Base-by-base conservation (phyloP, 1,140 invertebrate genomes). In the Drosophila prosaltans region DNA sequence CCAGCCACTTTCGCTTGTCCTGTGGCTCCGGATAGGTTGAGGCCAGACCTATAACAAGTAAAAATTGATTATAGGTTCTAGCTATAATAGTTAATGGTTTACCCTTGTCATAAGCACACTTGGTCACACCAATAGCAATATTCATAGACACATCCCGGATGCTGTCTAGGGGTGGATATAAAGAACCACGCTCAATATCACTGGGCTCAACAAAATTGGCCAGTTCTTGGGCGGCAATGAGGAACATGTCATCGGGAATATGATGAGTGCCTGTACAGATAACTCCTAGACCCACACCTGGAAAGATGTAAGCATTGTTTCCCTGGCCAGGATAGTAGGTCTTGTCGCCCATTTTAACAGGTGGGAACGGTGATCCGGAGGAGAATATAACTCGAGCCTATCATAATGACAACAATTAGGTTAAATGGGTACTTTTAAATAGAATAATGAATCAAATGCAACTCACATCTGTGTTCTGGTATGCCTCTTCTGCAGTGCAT, bases 281-380 rank as follows among this genome's bases (percentile, higher is more conserved):
- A 11, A 98, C 97, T 21, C 97, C 98, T 3, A 99, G 93, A 24
- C 97, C 97, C 1, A 99, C 95, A 51, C 92, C 91, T 1, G 98
- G 98, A 93, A 99, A 99, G 71, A 99, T 98, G 92, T 99, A 99
- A 0, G 98, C 97, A 92, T 99, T 99, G 93, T 99, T 99, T 57
- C 98, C 98, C 93, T 99, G 98, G 0, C 98, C 98, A 0, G 98
- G 97, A 71, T 96, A 94, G 92, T 95, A 98, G 2, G 95, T 95
- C 91, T 97, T 96, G 4, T 96, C 97, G 43, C 96, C 94, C 62
- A 95, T 94, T 1, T 94, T 93, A 0, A 98, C 97, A 21, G 97
- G 95, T 48, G 95, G 95, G 92, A 99, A 99, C 0, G 98, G 98
- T 43, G 97, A 98, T 32, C 98, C 98, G 10, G 97, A 98, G 0